phyloP scores from a whole-genome alignment of 2,888 invertebrate species.

The Acleris emargana region DNA sequence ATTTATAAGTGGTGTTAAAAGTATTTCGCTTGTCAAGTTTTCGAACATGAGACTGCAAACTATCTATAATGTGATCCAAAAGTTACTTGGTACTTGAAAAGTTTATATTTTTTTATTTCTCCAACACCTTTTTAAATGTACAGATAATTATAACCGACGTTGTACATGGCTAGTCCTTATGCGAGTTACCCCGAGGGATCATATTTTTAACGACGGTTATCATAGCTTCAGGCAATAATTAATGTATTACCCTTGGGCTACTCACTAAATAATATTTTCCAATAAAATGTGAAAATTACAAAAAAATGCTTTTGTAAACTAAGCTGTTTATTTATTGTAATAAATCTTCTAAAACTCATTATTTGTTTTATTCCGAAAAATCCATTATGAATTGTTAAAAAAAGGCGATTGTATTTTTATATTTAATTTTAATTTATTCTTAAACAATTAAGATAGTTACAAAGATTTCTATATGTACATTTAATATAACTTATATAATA shows the following conservation, averaged over 20 bases:
- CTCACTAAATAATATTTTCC: conserved; percentile 57
- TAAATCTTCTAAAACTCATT: conserved; percentile 71
- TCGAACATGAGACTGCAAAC: not conserved
- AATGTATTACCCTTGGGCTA: conserved; percentile 44
- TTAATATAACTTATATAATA: not conserved
- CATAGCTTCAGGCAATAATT: conserved; percentile 50
- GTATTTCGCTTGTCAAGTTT: not conserved
- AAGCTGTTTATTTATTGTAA: conserved; percentile 79
- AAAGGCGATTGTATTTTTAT: too few species aligned
- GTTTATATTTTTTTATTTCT: conserved; percentile 17
- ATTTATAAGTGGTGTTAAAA: too few species aligned
- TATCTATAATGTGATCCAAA: not conserved
- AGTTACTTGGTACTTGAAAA: conserved; percentile 12
- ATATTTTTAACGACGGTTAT: conserved; percentile 42
- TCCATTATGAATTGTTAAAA: not conserved
- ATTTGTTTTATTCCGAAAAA: conserved; percentile 54
- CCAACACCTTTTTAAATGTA: conserved; percentile 41
- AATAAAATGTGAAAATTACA: conserved; percentile 54
- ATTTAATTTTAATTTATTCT: too few species aligned
- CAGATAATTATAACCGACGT: conserved; percentile 50
- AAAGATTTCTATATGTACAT: not conserved
- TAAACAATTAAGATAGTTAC: too few species aligned
- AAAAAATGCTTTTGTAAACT: conserved; percentile 76
- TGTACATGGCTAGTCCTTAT: conserved; percentile 63
- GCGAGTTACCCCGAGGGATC: conserved; percentile 40